Base-by-base conservation (phyloP, 2,888 invertebrate species). In the Hirtodrosophila cameraria region DNA sequence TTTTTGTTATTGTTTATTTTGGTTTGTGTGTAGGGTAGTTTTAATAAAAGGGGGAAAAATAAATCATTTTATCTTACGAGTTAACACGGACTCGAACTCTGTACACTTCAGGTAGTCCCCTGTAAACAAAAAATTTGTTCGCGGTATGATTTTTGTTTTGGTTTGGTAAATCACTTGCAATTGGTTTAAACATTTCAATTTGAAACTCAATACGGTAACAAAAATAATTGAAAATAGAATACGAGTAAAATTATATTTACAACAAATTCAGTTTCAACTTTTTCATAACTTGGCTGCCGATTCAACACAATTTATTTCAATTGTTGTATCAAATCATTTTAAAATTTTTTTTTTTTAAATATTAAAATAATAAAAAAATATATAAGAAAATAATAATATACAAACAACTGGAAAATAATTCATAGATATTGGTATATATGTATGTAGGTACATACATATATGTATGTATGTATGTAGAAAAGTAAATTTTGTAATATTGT, bases 41-140 rank as follows among this genome's bases (percentile, higher is more conserved):
- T 35, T 55, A 42, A 53, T 36, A 60, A 67, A 75, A 65, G 66
- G 85, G 75, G 59, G 63, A 67, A 82, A 83, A 86, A 74, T 88
- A 87, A 87, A 84, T 82, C 67, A 83, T 86, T 80, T 89, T 84
- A 88, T 92, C 95, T 95, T 95, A 96, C 95, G 95, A 94, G 93
- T 94, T 95, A 92, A 95, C 93, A 94, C 95, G 94, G 93, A 95
- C 94, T 93, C 94, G 95, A 93, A 95, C 94, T 94, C 94, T 94
- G 94, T 94, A 96, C 93, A 94, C 94, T 92, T 95, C 94, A 92
- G 94, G 94, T 92, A 95, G 93, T 93, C 93, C 89, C 91, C 91
- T 91, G 91, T 88, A 91, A 91, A 89, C 90, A 90, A 90, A 88
- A 91, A 91, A 90, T 87, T 87, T 77, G 74, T 83, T 85, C 82